Conservation (phyloP, 2,888 invertebrate species). For the Mesodorylaimus sp. region DNA sequence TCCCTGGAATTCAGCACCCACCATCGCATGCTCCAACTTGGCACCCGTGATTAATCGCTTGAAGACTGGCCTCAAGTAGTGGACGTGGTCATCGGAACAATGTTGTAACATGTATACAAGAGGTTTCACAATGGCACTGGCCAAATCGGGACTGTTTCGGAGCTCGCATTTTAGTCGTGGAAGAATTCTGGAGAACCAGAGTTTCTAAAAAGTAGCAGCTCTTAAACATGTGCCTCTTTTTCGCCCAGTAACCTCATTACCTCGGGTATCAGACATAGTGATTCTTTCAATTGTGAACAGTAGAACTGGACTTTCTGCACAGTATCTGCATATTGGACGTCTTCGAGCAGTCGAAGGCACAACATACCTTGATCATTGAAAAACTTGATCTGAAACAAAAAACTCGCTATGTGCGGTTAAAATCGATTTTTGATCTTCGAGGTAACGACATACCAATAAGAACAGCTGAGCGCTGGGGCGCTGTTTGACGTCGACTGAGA, state of each 20-base stretch:
- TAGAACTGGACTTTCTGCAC: constrained; percentile 74
- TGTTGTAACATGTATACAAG: neutral
- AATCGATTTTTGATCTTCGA: neutral
- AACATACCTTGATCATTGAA: constrained; percentile 70
- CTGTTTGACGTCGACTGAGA: neutral
- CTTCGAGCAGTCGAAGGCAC: constrained; percentile 77
- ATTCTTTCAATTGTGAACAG: constrained; percentile 57
- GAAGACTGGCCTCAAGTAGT: too few species aligned
- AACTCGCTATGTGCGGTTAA: neutral
- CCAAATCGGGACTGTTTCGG: neutral
- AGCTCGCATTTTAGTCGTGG: neutral
- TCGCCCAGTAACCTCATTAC: constrained; percentile 37
- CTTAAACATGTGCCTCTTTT: neutral
- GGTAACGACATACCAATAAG: neutral
- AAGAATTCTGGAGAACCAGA: neutral
- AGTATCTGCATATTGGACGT: constrained; percentile 74
- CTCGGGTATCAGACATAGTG: constrained; percentile 65
- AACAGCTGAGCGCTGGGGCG: neutral
- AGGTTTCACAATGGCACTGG: neutral
- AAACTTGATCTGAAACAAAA: constrained; percentile 33
- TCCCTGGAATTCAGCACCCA: too few species aligned
- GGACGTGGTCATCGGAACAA: too few species aligned
- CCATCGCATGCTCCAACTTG: too few species aligned
- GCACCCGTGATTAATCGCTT: too few species aligned
- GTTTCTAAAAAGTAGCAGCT: neutral